Base-by-base conservation (phyloP, 2,113 vertebrate genomes). In the Heterotilapia buettikoferi region DNA sequence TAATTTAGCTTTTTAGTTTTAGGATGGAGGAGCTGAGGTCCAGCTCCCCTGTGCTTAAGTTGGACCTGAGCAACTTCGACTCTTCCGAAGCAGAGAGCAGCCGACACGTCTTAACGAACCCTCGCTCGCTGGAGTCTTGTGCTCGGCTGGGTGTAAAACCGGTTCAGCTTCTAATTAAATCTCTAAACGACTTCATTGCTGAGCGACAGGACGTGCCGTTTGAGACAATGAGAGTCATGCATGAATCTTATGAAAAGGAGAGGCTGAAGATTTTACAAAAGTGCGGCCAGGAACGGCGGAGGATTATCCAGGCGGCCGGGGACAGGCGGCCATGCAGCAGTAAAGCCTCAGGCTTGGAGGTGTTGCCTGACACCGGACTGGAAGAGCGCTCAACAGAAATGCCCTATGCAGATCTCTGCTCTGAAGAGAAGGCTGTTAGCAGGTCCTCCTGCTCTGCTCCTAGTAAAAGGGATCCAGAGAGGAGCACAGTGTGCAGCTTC, bases 61-160 rank as follows among this genome's bases (percentile, higher is more conserved):
- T 92, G 93, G 96, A 96, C 40, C 83, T 94, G 26, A 86, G 93
- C 83, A 95, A 95, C 80, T 91, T 93, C 4, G 73, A 94, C 43
- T 83, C 54, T 1, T 12, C 76, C 0, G 61, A 86, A 6, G 86
- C 93, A 0, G 80, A 89, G 80, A 88, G 79, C 47, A 93, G 88
- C 59, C 91, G 84, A 14, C 94, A 89, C 9, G 94, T 95, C 12
- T 83, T 95, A 21, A 95, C 95, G n/a, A 96, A 96, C 81, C 92
- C 97, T 2, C 90, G 95, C 4, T 95, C 95, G 0, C 79, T 95
- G 73, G 90, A 96, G 81, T 92, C 96, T 38, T 96, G 96, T 10
- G 91, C 93, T 2, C 93, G 90, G 16, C 92, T 93, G 13, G 94
- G 95, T 5, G 40, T 96, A 47, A 96, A 95, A 90, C 96, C 97